These are phyloP conservation scores for Cardiocondyla obscurior DNA, from an alignment of 1,140 invertebrate genomes.

Conservation along the genomic window DNA sequence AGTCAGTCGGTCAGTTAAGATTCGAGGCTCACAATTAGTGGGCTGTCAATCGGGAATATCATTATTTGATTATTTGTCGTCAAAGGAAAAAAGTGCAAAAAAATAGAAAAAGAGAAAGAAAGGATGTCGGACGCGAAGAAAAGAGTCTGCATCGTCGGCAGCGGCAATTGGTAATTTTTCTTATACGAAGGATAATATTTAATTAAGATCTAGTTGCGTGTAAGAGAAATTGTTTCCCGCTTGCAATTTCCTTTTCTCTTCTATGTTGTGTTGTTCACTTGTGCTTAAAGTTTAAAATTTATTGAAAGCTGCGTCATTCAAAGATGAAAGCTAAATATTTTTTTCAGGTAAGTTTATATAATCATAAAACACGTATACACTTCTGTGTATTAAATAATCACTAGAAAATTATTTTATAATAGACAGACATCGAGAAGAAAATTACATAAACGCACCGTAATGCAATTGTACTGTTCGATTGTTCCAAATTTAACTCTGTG, in stretches of 20 bases:
- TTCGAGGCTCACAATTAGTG: conserved; percentile 54
- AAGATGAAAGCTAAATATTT: neutral
- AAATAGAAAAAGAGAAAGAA: conserved; percentile 7
- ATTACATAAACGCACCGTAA: neutral
- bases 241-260: neutral
- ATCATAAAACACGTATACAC: conserved; percentile 8
- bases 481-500: conserved; percentile 43
- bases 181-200: neutral
- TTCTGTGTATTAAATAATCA: neutral
- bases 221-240: neutral
- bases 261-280: neutral
- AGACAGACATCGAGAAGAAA: neutral
- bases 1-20: conserved; percentile 73
- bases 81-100: neutral
- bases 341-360: conserved; percentile 42
- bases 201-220: neutral
- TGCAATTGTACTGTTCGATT: conserved; percentile 31
- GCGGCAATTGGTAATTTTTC: conserved; percentile 87
- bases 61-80: neutral
- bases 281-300: neutral
- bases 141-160: conserved; percentile 87
- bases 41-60: conserved; percentile 36
- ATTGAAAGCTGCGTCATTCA: neutral
- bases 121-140: conserved; percentile 78
- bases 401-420: neutral